Base-by-base conservation (phyloP, 2,888 invertebrate genomes). In the Heteropelma amictum region DNA sequence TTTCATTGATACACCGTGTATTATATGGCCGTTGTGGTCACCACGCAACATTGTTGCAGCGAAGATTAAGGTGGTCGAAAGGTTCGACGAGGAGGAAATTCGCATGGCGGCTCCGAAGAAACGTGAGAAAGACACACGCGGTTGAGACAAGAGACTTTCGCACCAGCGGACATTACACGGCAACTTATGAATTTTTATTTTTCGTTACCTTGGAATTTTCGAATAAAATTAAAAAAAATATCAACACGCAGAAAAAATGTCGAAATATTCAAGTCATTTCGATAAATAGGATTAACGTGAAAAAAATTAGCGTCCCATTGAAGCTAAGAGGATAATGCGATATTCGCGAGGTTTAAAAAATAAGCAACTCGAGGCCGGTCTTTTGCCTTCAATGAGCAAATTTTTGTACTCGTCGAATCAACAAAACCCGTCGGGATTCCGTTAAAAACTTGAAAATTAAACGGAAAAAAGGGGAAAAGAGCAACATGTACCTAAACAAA, bases 1-100 rank as follows among this genome's bases (percentile, higher is more conserved):
- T 63, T 64, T 72, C 72, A 38, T 69, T 47, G 45, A 19, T 58
- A 76, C 65, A 56, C 47, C 63, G 71, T 75, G 61, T 28, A n/a
- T 38, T 5, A 38, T 35, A 21, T 19, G 30, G 35, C 33, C 21
- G 45, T 40, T 10, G 6, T 14, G 23, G 40, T n/a, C n/a, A n/a
- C n/a, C n/a, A 10, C 56, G 72, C 26, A 76, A 82, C 80, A 80
- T 79, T 81, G 79, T 82, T 72, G 67, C 75, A 38, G n/a, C 17
- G 35, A 5, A 6, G 54, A 0, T 5, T 5, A 23, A 26, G 14
- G 23, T 0, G 1, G 47, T 40, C 23, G 12, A 42, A 38, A 8
- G 33, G 26, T 35, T 7, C 7, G 51, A 61, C 51, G 30, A 47
- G 35, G 19, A 30, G 8, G 26, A 58, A 51, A 40, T 35, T 6